These are phyloP conservation scores for Oncorhynchus masou DNA, from an alignment of 2,113 vertebrate genomes.

Conservation along the genomic window DNA sequence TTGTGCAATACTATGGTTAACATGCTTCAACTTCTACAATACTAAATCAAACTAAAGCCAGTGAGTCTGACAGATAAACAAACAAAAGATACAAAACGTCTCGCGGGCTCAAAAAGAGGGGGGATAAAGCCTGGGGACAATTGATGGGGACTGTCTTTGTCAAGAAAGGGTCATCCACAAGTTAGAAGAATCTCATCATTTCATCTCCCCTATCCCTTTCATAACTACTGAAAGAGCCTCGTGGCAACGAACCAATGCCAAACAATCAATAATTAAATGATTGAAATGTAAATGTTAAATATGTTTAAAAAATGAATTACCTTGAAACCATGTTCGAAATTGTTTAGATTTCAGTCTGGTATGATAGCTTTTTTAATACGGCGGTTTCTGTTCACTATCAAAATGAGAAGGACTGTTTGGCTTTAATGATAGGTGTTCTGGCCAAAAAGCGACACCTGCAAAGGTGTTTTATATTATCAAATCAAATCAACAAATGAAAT, in stretches of 20 bases:
- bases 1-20: neutral
- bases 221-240: conserved; percentile 52
- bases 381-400: neutral
- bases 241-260: conserved; percentile 62
- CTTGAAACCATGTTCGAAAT: conserved; percentile 9
- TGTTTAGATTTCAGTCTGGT: neutral
- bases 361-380: neutral
- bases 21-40: conserved; percentile 35
- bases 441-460: neutral
- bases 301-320: conserved; percentile 34
- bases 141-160: conserved; percentile 89
- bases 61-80: conserved; percentile 64
- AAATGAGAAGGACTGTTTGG: neutral
- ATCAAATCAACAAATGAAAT: neutral
- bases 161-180: conserved; percentile 94
- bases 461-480: neutral
- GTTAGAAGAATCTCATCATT: conserved; percentile 92
- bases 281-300: conserved; percentile 31
- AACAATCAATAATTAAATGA: conserved; percentile 72
- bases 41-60: conserved; percentile 48
- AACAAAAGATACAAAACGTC: conserved; percentile 77
- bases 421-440: neutral
- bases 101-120: conserved; percentile 71
- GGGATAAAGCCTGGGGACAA: conserved; percentile 75
- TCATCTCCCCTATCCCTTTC: conserved; percentile 67